Conservation (phyloP, 2,113 vertebrate genomes). For the Scomber japonicus region DNA sequence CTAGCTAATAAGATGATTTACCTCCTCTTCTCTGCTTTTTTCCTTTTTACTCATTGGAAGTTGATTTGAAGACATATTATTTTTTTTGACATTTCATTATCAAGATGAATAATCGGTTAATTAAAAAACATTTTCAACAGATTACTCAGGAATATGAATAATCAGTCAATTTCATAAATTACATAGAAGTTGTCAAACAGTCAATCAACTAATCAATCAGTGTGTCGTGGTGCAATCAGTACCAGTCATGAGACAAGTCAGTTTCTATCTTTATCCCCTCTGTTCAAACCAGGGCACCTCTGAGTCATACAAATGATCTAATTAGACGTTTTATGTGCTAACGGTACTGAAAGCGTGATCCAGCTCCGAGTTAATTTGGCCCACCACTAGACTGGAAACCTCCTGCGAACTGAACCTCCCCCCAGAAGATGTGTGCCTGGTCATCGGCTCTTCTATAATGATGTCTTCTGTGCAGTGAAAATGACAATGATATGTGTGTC, state of each 20-base stretch:
- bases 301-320: conserved; percentile 62
- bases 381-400: conserved; percentile 46
- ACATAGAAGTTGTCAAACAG: neutral
- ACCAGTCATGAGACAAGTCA: neutral
- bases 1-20: too few species aligned
- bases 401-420: conserved; percentile 39
- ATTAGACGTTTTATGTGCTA: conserved; percentile 57
- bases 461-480: conserved; percentile 21
- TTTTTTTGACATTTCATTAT: too few species aligned
- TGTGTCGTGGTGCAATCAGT: neutral
- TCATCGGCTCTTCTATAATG: conserved; percentile 39
- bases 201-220: conserved; percentile 10
- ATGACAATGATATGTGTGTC: neutral
- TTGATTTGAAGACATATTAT: too few species aligned
- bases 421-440: conserved; percentile 39
- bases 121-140: too few species aligned
- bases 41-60: too few species aligned
- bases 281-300: conserved; percentile 22
- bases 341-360: conserved; percentile 32
- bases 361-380: conserved; percentile 60
- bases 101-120: too few species aligned
- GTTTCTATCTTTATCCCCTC: conserved; percentile 10
- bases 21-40: too few species aligned
- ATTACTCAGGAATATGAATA: too few species aligned
- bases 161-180: too few species aligned